These are phyloP conservation scores for Cavia aperea DNA, from an alignment of 2,113 vertebrate species.

Conservation along the genomic window DNA sequence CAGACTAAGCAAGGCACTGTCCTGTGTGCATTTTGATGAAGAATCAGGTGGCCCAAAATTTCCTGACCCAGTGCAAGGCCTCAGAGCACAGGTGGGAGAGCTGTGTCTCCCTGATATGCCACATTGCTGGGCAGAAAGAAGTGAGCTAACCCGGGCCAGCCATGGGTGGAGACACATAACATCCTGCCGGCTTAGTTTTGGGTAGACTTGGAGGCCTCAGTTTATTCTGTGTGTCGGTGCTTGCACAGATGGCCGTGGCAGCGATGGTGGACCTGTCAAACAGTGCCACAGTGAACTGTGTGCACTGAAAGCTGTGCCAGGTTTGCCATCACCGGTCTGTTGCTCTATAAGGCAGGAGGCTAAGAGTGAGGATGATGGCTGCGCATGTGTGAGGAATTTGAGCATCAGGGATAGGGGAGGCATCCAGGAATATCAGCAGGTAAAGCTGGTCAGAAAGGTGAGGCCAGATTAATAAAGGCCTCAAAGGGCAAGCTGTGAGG, in stretches of 20 bases:
- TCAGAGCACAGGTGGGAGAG: accelerated
- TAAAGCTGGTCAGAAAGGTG: not conserved
- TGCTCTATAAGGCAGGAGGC: not conserved
- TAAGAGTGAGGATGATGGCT: not conserved
- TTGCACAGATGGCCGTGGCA: not conserved
- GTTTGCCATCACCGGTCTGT: not conserved
- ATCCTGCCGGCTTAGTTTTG: not conserved
- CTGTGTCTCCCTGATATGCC: accelerated
- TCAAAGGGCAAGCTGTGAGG: not conserved
- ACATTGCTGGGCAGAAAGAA: not conserved
- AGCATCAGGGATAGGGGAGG: not conserved
- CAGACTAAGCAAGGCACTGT: not conserved
- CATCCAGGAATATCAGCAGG: accelerated
- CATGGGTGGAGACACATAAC: accelerated
- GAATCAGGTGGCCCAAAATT: not conserved
- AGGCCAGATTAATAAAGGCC: not conserved
- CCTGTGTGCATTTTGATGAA: not conserved
- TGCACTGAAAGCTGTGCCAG: not conserved
- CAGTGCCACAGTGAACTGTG: not conserved
- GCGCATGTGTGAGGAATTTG: not conserved
- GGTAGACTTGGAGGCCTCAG: no score
- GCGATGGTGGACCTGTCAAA: not conserved
- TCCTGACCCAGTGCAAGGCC: not conserved
- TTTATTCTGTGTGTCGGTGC: not conserved
- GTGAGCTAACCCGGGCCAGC: not conserved